Base-by-base conservation (phyloP, 2,888 invertebrate genomes). In the Andrena praecox region DNA sequence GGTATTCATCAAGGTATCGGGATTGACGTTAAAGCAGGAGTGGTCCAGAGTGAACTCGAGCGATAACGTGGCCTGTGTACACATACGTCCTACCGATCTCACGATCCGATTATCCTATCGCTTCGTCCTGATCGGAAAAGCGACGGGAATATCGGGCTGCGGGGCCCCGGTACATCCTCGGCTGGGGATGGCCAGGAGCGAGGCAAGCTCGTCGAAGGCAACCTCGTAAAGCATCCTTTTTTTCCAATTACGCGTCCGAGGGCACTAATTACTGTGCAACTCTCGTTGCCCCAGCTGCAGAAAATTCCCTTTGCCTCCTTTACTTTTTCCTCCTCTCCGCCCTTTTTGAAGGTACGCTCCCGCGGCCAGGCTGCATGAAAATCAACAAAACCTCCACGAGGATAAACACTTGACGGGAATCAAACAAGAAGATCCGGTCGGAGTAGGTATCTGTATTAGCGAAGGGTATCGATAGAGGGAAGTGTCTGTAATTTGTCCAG, bases 161-260 rank as follows among this genome's bases (percentile, higher is more conserved):
- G 27, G 29, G 27, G 29, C 33, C 56, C 10, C 12, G 62, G 42
- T 42, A 5, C 42, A 63, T 56, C 48, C 60, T n/a, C 50, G n/a
- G 35, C 33, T 2, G 10, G 24, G 54, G 27, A 42, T 20, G 68
- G 68, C 63, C 54, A 35, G 42, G 7, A 66, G 69, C 71, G 7
- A 70, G 27, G 52, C 27, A 29, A 1, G 24, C 8, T 63, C 62
- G 2, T 67, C 48, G 68, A 48, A 63, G 63, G 29, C 73, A 68
- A 50, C 4, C 63, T 77, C 82, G 60, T 79, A 79, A 79, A 79
- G n/a, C 54, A 66, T 69, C 35, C 16, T 52, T 42, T 67, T 71
- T 77, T 75, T 50, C 59, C 66, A 72, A 72, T 81, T 67, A 78
- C n/a, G 35, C 24, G 12, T 42, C 12, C 35, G 6, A 48, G 27